A percentile compares a stretch with the other conserved stretches of the same genome.
These are phyloP conservation scores for Heliconius aoede DNA, from an alignment of 2,888 invertebrate genomes.

Conservation along the genomic window DNA sequence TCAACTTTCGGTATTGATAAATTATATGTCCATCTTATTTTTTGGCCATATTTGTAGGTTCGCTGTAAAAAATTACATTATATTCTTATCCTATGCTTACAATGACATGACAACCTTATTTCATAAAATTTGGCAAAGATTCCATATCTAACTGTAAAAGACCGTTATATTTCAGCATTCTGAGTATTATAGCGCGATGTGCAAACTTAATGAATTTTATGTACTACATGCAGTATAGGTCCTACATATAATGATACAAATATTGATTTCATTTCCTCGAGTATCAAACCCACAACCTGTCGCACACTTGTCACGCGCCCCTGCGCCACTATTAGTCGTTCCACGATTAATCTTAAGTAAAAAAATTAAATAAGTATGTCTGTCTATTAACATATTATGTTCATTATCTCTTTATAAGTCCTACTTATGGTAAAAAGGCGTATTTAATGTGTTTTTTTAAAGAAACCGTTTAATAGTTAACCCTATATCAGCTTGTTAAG, in stretches of 20 bases:
- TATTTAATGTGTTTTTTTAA: too few species aligned
- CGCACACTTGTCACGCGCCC: too few species aligned
- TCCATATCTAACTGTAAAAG: slow-evolving; percentile 1
- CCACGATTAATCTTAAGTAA: too few species aligned
- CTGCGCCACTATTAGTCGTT: too few species aligned
- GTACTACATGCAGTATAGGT: neutral
- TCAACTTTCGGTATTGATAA: too few species aligned
- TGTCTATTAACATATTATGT: slow-evolving; percentile 1
- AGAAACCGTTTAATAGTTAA: too few species aligned
- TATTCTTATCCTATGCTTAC: neutral
- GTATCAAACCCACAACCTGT: too few species aligned
- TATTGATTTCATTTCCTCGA: too few species aligned
- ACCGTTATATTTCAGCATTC: slow-evolving; percentile 3
- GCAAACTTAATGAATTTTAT: neutral
- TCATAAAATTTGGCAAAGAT: slow-evolving; percentile 5
- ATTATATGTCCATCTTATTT: neutral
- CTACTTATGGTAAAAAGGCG: too few species aligned
- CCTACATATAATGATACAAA: neutral
- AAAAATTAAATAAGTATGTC: neutral
- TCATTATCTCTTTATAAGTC: neutral
- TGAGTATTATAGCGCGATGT: slow-evolving; percentile 4
- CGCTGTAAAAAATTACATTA: neutral
- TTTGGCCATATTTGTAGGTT: neutral
- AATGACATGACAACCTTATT: slow-evolving; percentile 12
- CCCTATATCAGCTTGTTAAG: too few species aligned